These are phyloP conservation scores for Planococcus citri DNA, from an alignment of 1,140 invertebrate genomes.

Conservation along the genomic window DNA sequence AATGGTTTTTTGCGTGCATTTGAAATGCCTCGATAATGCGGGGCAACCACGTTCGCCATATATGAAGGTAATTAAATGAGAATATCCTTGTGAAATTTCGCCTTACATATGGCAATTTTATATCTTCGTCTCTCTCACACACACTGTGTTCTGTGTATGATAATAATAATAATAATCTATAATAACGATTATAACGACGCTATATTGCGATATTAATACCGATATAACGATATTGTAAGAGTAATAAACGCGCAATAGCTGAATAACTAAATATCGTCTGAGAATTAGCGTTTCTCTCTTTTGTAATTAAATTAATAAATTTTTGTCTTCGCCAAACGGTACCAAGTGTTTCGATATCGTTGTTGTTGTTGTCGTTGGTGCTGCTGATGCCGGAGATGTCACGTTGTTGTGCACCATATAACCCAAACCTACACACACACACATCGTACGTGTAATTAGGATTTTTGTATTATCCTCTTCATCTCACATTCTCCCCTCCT, in stretches of 20 bases:
- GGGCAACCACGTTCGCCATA: neutral
- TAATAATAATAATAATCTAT: constrained; percentile 7
- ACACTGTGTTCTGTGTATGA: no score
- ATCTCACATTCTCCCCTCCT: no score
- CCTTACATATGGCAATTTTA: constrained; percentile 18
- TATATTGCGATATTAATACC: neutral
- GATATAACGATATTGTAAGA: constrained; percentile 20
- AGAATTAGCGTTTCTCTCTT: constrained; percentile 18
- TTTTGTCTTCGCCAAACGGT: constrained; percentile 15
- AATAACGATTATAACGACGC: neutral
- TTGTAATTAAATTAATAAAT: constrained; percentile 21
- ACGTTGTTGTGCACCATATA: neutral
- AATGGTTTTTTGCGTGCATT: neutral
- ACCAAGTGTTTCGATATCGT: no score
- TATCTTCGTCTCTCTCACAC: no score
- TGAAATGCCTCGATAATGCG: neutral
- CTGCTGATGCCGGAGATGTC: no score
- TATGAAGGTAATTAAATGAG: constrained; percentile 14
- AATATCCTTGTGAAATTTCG: constrained; percentile 15
- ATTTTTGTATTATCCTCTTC: no score
- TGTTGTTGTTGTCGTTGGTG: no score
- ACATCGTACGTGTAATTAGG: no score
- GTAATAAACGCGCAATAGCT: constrained; percentile 16
- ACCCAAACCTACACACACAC: no score
- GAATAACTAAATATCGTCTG: constrained; percentile 20